Evolutionary conservation across 2,888 invertebrate genomes (phyloP), one percentile per base, ranked within the genome.

Genomic region (Ctenicera cuprea): DNA sequence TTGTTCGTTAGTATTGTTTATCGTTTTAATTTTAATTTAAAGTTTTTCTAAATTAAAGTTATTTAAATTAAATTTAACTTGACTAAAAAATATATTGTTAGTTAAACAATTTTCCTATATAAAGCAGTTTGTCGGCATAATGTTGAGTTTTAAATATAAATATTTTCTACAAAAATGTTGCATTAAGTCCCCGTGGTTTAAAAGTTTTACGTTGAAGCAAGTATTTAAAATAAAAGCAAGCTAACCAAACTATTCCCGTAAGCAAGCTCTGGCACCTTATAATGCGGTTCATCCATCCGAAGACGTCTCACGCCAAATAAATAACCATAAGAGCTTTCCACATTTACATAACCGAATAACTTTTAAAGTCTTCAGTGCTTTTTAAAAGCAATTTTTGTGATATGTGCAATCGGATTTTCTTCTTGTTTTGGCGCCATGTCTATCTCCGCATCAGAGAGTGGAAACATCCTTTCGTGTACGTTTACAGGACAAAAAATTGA

Each of bases 381-480:
- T 30, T 30, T 30, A 54, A 20, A 20, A 20, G 50, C 54, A 54
- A 30, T 54, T 54, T 22, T 54, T 54, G 26, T 30, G 54, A 30
- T 54, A 54, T 54, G 30, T 54, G 30, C 54, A 54, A 54, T 54
- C 30, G 54, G 30, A 54, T 54, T 30, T 54, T 26, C 54, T 54
- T 54, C 14, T 54, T 54, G 30, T 54, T 54, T 54, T 54, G 54
- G 54, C 54, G 54, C 54, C 54, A 33, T 33, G 54, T 54, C 30
- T 54, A 54, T 54, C 54, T 54, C 54, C 22, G 50, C 12, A 50
- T 22, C 20, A 18, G 12, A n/a, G 54, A 3, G 54, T n/a, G 30
- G 33, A 45, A 54, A 30, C 54, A 54, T 26, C 26, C 54, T 9
- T 18, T 48, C 48, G 18, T 30, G 30, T 30, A 26, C 14, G 54